phyloP scores from a whole-genome alignment of 2,113 vertebrate species.

The Muntiacus muntjak region DNA sequence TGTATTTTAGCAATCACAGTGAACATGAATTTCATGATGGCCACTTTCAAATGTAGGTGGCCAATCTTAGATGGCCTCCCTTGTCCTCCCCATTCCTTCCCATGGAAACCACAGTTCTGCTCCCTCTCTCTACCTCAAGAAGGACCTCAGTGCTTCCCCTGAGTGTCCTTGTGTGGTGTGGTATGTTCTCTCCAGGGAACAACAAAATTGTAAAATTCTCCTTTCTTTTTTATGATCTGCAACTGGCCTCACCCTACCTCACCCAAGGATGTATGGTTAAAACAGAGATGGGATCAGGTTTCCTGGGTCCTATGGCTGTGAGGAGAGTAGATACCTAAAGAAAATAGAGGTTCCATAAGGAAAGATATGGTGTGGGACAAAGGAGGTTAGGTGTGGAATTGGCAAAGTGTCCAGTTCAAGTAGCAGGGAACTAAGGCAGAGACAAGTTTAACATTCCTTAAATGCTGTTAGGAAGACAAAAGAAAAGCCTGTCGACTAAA shows the following conservation, averaged over 20 bases:
- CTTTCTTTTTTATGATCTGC: not conserved
- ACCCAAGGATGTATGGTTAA: not conserved
- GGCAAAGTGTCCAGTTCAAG: not conserved
- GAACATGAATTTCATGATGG: not conserved
- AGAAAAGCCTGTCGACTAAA: not conserved
- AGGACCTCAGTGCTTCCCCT: not conserved
- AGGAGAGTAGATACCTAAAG: not conserved
- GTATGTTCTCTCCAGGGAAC: not conserved
- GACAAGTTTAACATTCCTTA: not conserved
- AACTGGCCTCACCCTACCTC: not conserved
- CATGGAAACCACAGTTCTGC: not conserved
- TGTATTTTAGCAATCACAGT: not conserved
- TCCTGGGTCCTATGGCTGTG: not conserved
- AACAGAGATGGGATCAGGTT: not conserved
- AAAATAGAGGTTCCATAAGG: not conserved
- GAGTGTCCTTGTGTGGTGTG: not conserved
- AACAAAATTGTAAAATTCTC: not conserved
- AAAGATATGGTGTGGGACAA: not conserved
- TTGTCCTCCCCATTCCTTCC: not conserved
- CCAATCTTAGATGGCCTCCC: not conserved
- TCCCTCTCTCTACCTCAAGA: not conserved
- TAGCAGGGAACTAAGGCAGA: not conserved
- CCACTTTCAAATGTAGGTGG: not conserved
- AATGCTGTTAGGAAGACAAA: not conserved
- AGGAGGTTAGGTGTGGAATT: fast-evolving